Evolutionary conservation across 2,888 invertebrate species (phyloP).

Genomic region (Griposia aprilina): DNA sequence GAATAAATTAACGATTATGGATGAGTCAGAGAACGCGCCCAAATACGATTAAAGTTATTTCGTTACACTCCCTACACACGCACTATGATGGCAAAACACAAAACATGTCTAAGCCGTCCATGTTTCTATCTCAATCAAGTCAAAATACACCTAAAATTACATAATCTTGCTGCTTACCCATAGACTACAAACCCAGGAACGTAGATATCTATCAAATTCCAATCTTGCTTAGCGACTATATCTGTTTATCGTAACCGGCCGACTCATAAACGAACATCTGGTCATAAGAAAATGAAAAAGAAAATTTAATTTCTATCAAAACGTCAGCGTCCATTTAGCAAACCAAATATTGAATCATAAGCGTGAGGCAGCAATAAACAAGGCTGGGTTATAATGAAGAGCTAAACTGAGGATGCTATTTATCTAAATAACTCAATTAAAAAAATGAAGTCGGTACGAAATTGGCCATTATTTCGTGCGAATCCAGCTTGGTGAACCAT

Average conservation of each 20-base stretch:
- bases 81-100: slow-evolving; percentile 6
- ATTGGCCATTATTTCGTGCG: not conserved
- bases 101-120: not conserved
- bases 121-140: slow-evolving; percentile 3
- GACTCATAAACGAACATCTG: slow-evolving; percentile 58
- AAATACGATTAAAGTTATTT: slow-evolving; percentile 30
- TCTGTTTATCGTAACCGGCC: slow-evolving; percentile 45
- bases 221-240: slow-evolving; percentile 50
- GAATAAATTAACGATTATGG: slow-evolving; percentile 40
- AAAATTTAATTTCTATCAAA: slow-evolving; percentile 56
- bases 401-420: not conserved
- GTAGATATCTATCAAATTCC: slow-evolving; percentile 29
- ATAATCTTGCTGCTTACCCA: slow-evolving; percentile 19
- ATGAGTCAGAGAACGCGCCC: slow-evolving; percentile 22
- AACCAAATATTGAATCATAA: slow-evolving; percentile 56
- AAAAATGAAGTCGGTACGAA: not conserved
- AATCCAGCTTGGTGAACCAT: not conserved
- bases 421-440: slow-evolving; percentile 14
- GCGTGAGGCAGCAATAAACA: slow-evolving; percentile 37
- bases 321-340: slow-evolving; percentile 48
- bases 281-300: slow-evolving; percentile 38
- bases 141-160: slow-evolving; percentile 25
- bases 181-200: slow-evolving; percentile 31
- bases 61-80: slow-evolving; percentile 21
- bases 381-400: slow-evolving; percentile 8